Percentiles rank a stretch among this genome's conserved stretches.
Conservation (phyloP, 2,888 invertebrate genomes). For the Endotricha flammealis region DNA sequence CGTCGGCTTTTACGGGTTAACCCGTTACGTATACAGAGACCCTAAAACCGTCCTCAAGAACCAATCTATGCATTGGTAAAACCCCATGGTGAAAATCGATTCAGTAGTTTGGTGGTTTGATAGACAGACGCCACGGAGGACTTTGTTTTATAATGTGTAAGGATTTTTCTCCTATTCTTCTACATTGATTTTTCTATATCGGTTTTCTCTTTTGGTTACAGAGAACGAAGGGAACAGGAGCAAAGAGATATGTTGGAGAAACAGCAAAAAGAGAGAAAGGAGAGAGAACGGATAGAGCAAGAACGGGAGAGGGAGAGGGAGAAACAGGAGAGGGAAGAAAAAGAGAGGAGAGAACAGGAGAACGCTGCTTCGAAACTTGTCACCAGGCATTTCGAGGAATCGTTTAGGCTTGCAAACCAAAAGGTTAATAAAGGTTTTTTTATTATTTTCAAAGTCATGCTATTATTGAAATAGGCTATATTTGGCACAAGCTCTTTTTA, state of each 20-base stretch:
- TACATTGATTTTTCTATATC: neutral
- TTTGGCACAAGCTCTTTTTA: no score
- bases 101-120: no score
- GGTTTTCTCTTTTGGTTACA: slow-evolving; percentile 39
- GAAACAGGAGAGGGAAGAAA: slow-evolving; percentile 74
- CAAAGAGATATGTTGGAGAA: slow-evolving; percentile 81
- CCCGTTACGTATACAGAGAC: no score
- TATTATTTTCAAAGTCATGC: no score
- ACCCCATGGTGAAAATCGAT: no score
- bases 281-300: slow-evolving; percentile 81
- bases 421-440: slow-evolving; percentile 84
- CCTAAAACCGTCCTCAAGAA: no score
- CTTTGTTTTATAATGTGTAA: no score
- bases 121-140: no score
- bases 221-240: slow-evolving; percentile 71
- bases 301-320: slow-evolving; percentile 76
- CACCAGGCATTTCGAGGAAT: slow-evolving; percentile 94
- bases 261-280: slow-evolving; percentile 81
- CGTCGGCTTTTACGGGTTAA: no score
- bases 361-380: slow-evolving; percentile 89
- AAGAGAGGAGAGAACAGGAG: slow-evolving; percentile 80
- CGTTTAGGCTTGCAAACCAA: slow-evolving; percentile 86
- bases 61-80: no score
- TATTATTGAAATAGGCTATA: no score
- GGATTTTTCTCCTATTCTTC: no score